Evolutionary conservation across 2,113 vertebrate species (phyloP), one percentile per base, ranked within the genome.

Genomic region (Muscicapa adusta): DNA sequence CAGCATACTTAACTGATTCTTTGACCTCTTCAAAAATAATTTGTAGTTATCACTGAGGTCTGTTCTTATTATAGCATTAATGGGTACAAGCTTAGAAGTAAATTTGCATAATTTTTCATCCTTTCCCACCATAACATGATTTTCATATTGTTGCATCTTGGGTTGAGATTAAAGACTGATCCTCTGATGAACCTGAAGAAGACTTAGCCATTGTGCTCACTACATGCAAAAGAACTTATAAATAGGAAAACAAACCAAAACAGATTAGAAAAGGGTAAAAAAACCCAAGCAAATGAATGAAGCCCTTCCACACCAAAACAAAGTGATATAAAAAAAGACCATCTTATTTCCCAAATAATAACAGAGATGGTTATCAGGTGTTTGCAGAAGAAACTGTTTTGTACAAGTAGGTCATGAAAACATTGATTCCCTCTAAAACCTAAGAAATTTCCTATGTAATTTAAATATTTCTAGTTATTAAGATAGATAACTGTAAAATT

Each of bases 301-400:
- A 43, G 1, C 0, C 3, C 4, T 5, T 73, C 8, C 3, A 43
- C 12, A 48, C 5, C 5, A 5, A 85, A 75, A 61, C 2, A 33
- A 88, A 79, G 4, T 2, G 0, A n/a, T 28, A 14, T 25, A 20
- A 57, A 48, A 54, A 38, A 31, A 58, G 7, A 20, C 4, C 1
- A 28, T 45, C 43, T 45, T 45, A 45, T 47, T 58, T 84, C 15
- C 12, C 14, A 40, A 40, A 56, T 40, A 56, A 31, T 29, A 34
- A 12, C 14, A 47, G 16, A 42, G 31, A 22, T 54, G 2, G 2
- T 54, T 65, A 47, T 78, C 38, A 48, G 9, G 6, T 79, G 3
- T 81, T 84, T 75, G 22, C 29, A 42, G 36, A 81, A 91, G 19
- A 31, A 43, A 72, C 14, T 66, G 1, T 43, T 53, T 10, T 14